Base-by-base conservation (phyloP, 2,113 vertebrate genomes). In the Ammodramus savannarum region DNA sequence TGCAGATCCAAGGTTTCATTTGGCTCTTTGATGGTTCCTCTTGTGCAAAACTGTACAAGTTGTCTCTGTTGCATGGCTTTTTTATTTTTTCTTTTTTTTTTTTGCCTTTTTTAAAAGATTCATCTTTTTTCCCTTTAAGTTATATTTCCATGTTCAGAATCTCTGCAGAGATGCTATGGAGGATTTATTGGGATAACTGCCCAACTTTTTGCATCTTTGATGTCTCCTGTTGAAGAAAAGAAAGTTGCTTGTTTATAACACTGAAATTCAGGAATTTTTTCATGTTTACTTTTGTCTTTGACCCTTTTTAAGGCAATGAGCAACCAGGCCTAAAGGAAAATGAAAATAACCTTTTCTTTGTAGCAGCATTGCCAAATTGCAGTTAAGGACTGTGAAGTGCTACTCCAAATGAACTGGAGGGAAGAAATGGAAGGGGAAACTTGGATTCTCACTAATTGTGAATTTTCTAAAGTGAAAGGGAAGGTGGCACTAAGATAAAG, bases 391-490 rank as follows among this genome's bases (percentile, higher is more conserved):
- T 76, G 8, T 41, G n/a, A 62, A 83, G 63, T 85, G 29, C 34
- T 76, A 16, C 44, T 95, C 18, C 19, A 62, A 69, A 58, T 66
- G 38, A 87, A 39, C 57, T 17, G 6, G 54, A 85, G 32, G 31
- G 7, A 62, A 67, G 7, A 68, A 61, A 21, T 17, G 16, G 38
- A 14, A 67, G 39, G 41, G 83, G n/a, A 21, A 67, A 41, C 18
- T 81, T 48, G 2, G 15, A 12, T 54, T 9, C 51, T 86, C 31
- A 13, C 16, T 57, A 63, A 51, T 10, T 49, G 38, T 58, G 63
- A 88, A 67, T 59, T 90, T 94, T 39, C 18, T 77, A 29, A 91
- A 83, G 74, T 15, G 27, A 79, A 93, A 94, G 55, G 32, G 25
- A 80, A 74, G 74, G 39, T 78, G 71, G 69, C 8, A 8, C 10